phyloP scores from a whole-genome alignment of 2,888 invertebrate species.

The Archaeoteleia sp. region DNA sequence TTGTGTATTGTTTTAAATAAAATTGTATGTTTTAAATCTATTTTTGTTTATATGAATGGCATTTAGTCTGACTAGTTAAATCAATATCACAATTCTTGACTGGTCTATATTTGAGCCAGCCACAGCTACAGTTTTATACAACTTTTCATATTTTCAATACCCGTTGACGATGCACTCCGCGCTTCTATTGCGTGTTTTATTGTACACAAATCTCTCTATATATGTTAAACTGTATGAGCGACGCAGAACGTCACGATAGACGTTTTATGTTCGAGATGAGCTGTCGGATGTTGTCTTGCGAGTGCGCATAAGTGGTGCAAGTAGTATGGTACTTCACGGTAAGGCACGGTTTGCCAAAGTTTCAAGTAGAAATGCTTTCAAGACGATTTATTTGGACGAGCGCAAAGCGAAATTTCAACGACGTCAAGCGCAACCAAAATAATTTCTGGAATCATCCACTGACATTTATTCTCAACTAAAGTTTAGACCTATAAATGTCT shows the following conservation, averaged over 20 bases:
- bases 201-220: conserved; percentile 17
- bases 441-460: neutral
- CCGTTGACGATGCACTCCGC: no score
- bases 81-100: no score
- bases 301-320: conserved; percentile 7
- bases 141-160: no score
- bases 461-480: neutral
- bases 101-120: no score
- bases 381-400: conserved; percentile 5
- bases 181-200: no score
- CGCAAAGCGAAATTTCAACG: neutral
- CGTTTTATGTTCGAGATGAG: conserved; percentile 7
- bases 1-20: no score
- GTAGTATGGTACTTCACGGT: neutral
- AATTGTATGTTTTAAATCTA: no score
- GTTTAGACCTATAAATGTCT: no score
- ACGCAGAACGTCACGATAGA: conserved; percentile 5
- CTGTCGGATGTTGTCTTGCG: conserved; percentile 19
- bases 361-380: conserved; percentile 8
- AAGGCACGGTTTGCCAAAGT: conserved; percentile 5
- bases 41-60: no score
- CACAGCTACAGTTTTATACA: no score
- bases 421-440: conserved; percentile 1
- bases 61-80: no score
- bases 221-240: neutral